A percentile compares a stretch with the other conserved stretches of the same genome.
Conservation (phyloP, 2,797 vertebrate species). For the Peromyscus aztecus region DNA sequence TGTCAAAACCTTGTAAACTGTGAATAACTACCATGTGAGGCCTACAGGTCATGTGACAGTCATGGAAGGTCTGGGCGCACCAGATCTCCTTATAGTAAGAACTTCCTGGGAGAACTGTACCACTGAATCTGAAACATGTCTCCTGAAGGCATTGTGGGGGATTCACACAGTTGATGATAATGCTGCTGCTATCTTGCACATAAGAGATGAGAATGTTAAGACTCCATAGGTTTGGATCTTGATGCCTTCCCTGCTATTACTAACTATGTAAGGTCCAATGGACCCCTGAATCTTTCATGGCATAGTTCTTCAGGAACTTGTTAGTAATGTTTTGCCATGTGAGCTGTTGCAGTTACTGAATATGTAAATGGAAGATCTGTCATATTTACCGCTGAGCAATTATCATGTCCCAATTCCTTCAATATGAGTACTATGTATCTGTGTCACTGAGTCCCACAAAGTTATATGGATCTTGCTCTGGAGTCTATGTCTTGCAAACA, state of each 20-base stretch:
- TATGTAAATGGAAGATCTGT: neutral
- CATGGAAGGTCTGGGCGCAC: neutral
- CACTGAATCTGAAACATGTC: slow-evolving; percentile 85
- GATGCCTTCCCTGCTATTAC: slow-evolving; percentile 63
- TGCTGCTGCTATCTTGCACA: slow-evolving; percentile 93
- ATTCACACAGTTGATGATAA: slow-evolving; percentile 88
- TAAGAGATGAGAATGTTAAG: slow-evolving; percentile 89
- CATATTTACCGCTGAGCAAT: neutral
- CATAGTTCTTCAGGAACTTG: neutral
- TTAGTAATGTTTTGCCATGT: slow-evolving; percentile 40
- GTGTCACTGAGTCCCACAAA: neutral
- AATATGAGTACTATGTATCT: neutral
- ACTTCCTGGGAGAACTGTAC: slow-evolving; percentile 48
- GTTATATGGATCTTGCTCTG: neutral
- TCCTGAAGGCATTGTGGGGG: slow-evolving; percentile 89
- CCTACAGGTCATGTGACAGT: neutral
- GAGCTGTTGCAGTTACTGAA: neutral
- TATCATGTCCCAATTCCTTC: neutral
- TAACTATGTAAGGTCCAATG: neutral
- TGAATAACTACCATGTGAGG: neutral
- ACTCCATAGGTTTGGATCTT: slow-evolving; percentile 61
- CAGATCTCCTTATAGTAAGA: slow-evolving; percentile 83
- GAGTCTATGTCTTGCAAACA: neutral
- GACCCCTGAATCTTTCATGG: neutral
- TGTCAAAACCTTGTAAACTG: neutral